Evolutionary conservation across 1,140 invertebrate species (phyloP).

Genomic region (Ceratina australensis): DNA sequence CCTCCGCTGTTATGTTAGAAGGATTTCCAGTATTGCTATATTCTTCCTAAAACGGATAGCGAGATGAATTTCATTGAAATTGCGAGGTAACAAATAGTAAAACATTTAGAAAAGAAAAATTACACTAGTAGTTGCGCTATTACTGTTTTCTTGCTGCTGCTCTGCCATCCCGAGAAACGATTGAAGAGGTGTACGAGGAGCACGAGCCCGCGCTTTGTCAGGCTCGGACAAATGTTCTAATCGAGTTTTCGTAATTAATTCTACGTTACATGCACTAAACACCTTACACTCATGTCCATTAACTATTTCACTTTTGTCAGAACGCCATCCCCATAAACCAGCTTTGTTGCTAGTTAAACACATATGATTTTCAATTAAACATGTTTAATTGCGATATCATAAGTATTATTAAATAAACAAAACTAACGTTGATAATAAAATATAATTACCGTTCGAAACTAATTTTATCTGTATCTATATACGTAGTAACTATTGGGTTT

Average conservation of each 20-base stretch:
- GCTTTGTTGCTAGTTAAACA: conserved; percentile 89
- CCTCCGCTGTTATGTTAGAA: conserved; percentile 89
- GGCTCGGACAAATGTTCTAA: conserved; percentile 93
- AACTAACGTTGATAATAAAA: conserved; percentile 11
- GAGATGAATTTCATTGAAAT: conserved; percentile 21
- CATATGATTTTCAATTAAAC: conserved; percentile 30
- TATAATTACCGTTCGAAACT: conserved; percentile 93
- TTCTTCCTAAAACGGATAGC: conserved; percentile 77
- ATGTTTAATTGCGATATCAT: not conserved
- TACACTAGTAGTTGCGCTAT: conserved; percentile 74
- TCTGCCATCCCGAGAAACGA: conserved; percentile 94
- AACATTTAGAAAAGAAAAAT: conserved; percentile 41
- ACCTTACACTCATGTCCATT: conserved; percentile 97
- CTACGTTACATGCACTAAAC: conserved; percentile 97
- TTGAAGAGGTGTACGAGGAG: conserved; percentile 88
- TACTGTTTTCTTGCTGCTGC: conserved; percentile 81
- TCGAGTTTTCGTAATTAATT: conserved; percentile 96
- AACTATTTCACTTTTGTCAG: conserved; percentile 94
- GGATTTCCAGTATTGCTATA: conserved; percentile 82
- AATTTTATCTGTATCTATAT: conserved; percentile 98
- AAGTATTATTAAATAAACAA: not conserved
- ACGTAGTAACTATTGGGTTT: conserved; percentile 93
- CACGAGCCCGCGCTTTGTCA: conserved; percentile 87
- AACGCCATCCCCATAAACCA: conserved; percentile 97
- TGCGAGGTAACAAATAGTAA: conserved; percentile 16